Base-by-base conservation (phyloP, 1,140 invertebrate species). In the Galendromus occidentalis region DNA sequence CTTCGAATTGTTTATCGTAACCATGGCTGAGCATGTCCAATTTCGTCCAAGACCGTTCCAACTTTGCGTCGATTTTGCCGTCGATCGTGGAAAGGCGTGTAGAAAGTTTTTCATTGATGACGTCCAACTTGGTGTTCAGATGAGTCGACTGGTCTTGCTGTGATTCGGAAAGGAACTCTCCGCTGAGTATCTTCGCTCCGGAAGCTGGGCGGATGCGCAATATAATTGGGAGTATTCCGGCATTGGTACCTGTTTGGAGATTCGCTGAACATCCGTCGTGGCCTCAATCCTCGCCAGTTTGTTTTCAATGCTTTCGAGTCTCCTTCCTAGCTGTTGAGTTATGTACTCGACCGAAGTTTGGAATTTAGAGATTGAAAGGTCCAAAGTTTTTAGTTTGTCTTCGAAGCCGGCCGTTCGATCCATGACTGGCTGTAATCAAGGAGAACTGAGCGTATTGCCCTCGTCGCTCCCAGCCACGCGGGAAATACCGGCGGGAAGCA, bases 231-330 rank as follows among this genome's bases (percentile, higher is more conserved):
- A 44, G 14, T 12, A 44, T 44, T 44, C 42, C n/a, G 14, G 42
- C 14, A 44, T 44, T n/a, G 42, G 20, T 59, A 59, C 51, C 51
- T 59, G 51, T 9, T 59, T 59, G 25, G 51, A 17, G 51, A 59
- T 59, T 18, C 51, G 14, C 51, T 59, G 71, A 4, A 75, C 33
- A 64, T 75, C 73, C 14, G 77, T 65, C 25, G 74, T 65, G 1
- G 72, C 69, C 68, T 78, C 76, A 17, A 78, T 65, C 64, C 75
- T 69, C 4, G 70, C 69, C 33, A 82, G 71, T 75, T 80, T 80
- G 44, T 78, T 76, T 69, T 82, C 80, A 59, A 82, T 75, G 44
- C 74, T 73, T 69, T 82, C 80, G 44, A 82, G 71, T 67, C 77
- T 75, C 41, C 79, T 71, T 22, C 69, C 69, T 47, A 76, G 72